These are phyloP conservation scores for Pipistrellus pipistrellus DNA, from an alignment of 2,797 vertebrate species.

Conservation along the genomic window DNA sequence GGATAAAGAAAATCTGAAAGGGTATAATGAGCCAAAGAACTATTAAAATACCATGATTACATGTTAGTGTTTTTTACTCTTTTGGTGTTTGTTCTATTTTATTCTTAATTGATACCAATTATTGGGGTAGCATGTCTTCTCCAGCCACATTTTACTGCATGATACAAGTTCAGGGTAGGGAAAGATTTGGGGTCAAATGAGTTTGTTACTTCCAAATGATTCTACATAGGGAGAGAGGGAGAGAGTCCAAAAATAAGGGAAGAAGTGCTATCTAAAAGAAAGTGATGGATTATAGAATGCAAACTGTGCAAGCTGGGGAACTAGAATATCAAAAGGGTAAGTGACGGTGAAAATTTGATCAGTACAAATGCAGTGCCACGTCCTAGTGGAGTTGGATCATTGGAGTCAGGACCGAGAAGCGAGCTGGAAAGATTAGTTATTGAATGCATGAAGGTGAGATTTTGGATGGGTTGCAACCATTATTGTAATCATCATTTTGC, in stretches of 20 bases:
- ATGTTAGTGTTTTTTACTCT: background rate
- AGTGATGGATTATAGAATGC: background rate
- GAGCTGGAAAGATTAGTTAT: background rate
- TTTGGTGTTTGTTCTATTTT: background rate
- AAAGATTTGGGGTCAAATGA: background rate
- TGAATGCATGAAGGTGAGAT: background rate
- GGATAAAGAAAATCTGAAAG: background rate
- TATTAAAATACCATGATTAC: background rate
- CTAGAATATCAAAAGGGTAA: background rate
- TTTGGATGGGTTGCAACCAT: background rate
- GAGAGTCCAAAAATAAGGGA: background rate
- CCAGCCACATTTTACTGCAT: background rate
- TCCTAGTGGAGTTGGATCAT: background rate
- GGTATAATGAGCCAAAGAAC: background rate
- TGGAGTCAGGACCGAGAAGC: background rate
- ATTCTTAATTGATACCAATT: background rate
- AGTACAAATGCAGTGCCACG: background rate
- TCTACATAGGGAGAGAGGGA: background rate
- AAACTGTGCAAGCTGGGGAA: background rate
- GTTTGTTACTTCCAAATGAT: background rate
- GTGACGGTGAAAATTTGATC: background rate
- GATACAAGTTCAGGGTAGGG: background rate
- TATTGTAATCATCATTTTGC: background rate
- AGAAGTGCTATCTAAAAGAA: background rate
- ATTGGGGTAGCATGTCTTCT: background rate